Conservation (phyloP, 2,888 invertebrate species). For the Scelioninae gen. 1 region DNA sequence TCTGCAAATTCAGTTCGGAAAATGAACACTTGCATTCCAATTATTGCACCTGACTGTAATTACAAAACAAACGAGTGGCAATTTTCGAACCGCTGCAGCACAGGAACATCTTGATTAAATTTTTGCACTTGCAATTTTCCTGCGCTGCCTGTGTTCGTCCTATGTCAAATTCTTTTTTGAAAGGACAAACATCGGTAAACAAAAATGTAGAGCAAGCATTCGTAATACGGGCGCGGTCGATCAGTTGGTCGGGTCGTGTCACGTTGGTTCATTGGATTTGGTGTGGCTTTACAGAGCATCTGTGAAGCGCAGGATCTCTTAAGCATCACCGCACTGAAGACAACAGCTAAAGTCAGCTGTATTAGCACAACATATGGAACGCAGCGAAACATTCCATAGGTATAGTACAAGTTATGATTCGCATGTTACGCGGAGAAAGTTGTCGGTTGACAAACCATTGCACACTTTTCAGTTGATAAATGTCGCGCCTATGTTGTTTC, state of each 20-base stretch:
- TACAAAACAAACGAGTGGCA: too few relatives aligned
- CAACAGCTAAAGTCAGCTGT: conserved; percentile 50
- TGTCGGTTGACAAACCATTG: conserved; percentile 17
- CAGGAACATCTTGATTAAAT: conserved; percentile 20
- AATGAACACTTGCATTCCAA: too few relatives aligned
- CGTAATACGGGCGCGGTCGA: conserved; percentile 69
- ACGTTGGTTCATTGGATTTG: conserved; percentile 60
- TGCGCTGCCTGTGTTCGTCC: background rate
- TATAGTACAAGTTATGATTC: conserved; percentile 35
- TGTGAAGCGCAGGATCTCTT: conserved; percentile 58
- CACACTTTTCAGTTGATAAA: conserved; percentile 4
- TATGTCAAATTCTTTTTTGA: background rate
- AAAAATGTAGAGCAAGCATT: conserved; percentile 62
- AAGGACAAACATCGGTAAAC: conserved; percentile 4
- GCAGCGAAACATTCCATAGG: conserved; percentile 55
- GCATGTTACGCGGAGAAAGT: conserved; percentile 28
- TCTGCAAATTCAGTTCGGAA: too few relatives aligned
- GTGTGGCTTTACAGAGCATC: conserved; percentile 64
- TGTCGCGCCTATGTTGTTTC: background rate
- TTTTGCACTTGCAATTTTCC: background rate
- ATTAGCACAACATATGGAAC: conserved; percentile 54
- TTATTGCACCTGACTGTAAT: too few relatives aligned
- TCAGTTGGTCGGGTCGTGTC: conserved; percentile 66
- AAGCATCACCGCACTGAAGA: conserved; percentile 32
- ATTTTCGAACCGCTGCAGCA: too few relatives aligned